These are phyloP conservation scores for Pollicipes pollicipes DNA, from an alignment of 1,140 invertebrate species.

Conservation along the genomic window DNA sequence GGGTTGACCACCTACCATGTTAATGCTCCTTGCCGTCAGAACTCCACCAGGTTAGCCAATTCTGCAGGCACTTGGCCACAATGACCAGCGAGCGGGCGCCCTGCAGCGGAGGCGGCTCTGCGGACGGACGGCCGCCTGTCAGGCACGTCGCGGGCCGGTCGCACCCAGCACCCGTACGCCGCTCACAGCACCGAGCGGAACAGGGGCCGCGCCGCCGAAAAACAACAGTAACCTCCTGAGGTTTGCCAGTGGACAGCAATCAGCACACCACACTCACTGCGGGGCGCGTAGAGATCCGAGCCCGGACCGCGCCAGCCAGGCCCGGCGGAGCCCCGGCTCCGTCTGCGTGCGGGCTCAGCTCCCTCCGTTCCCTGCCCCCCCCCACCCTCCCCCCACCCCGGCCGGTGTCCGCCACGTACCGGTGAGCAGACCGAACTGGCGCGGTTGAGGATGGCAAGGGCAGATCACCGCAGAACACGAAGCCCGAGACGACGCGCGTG, in stretches of 20 bases:
- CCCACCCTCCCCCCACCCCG: too few relatives aligned
- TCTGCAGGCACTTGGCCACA: slow-evolving; percentile 92
- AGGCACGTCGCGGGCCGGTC: not conserved
- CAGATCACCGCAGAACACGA: slow-evolving; percentile 91
- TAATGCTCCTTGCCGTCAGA: slow-evolving; percentile 90
- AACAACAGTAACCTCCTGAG: too few relatives aligned
- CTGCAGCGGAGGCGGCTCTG: slow-evolving; percentile 69
- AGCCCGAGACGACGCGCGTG: slow-evolving; percentile 84
- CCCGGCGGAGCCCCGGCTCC: too few relatives aligned
- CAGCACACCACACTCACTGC: too few relatives aligned
- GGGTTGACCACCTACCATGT: slow-evolving; percentile 97
- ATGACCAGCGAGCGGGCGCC: slow-evolving; percentile 76
- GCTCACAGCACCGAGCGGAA: too few relatives aligned
- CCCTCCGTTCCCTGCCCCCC: too few relatives aligned
- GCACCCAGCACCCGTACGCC: too few relatives aligned
- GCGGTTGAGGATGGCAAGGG: slow-evolving; percentile 45
- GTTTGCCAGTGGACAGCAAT: too few relatives aligned
- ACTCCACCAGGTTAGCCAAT: slow-evolving; percentile 90
- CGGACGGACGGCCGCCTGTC: slow-evolving; percentile 16
- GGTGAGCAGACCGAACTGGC: slow-evolving; percentile 59
- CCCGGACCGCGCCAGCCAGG: too few relatives aligned
- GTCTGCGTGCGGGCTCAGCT: too few relatives aligned
- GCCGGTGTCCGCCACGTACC: slow-evolving; percentile 32
- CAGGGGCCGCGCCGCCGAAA: too few relatives aligned
- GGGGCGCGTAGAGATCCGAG: too few relatives aligned